Percentiles rank a stretch among this genome's conserved stretches.
Conservation (phyloP, 2,888 invertebrate genomes). For the Tetragonula carbonaria region DNA sequence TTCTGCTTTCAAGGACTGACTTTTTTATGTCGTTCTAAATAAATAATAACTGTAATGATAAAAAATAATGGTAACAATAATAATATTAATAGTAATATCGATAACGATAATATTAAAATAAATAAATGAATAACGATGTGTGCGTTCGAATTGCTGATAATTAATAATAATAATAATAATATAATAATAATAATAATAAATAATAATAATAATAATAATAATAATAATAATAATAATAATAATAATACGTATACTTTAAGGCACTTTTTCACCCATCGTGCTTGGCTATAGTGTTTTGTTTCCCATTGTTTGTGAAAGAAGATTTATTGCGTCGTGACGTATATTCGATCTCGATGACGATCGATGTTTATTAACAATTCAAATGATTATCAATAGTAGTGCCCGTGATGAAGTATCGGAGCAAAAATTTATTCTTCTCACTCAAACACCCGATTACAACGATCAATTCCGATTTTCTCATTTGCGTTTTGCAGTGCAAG, state of each 20-base stretch:
- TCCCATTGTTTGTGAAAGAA: conserved; percentile 2
- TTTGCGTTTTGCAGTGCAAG: conserved; percentile 4
- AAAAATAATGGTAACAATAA: conserved; percentile 44
- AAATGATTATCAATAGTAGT: conserved; percentile 9
- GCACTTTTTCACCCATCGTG: conserved; percentile 39
- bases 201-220: conserved; percentile 45
- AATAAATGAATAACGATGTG: conserved; percentile 46
- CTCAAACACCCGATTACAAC: conserved; percentile 25
- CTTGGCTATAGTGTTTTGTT: conserved; percentile 23
- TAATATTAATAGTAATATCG: conserved; percentile 46
- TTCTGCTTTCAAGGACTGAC: conserved; percentile 55
- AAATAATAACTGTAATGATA: conserved; percentile 52
- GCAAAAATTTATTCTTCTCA: not conserved
- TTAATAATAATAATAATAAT: conserved; percentile 41
- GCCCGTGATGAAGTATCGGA: conserved; percentile 1
- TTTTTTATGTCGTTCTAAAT: conserved; percentile 55
- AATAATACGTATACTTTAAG: conserved; percentile 48
- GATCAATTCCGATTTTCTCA: conserved; percentile 18
- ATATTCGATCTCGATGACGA: not conserved
- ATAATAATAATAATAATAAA: conserved; percentile 38
- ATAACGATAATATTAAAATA: conserved; percentile 48
- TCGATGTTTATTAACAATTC: conserved; percentile 1
- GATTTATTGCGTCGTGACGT: not conserved
- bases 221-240: conserved; percentile 40
- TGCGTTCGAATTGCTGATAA: conserved; percentile 57